Evolutionary conservation across 1,140 invertebrate species (phyloP).

Genomic region (Drosophila miranda): DNA sequence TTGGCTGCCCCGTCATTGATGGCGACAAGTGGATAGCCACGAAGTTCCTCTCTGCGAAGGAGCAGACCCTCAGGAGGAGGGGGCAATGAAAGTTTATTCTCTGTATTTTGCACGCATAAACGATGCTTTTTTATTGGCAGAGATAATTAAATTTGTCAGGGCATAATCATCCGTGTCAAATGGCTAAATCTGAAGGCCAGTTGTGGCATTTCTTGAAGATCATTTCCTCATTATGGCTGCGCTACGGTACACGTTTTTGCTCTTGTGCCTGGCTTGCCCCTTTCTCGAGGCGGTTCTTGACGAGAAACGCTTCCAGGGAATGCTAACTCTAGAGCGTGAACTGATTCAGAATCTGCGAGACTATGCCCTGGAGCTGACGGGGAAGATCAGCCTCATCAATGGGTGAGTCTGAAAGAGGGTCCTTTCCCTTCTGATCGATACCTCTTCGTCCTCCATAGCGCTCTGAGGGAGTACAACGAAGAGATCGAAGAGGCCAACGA

Average conservation of each 20-base stretch:
- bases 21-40: no score
- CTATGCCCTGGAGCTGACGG: conserved; percentile 43
- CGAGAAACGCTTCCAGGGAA: background rate
- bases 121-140: no score
- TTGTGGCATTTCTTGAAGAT: background rate
- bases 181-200: background rate
- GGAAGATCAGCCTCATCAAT: conserved; percentile 37
- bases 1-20: no score
- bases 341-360: conserved; percentile 27
- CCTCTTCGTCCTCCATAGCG: conserved; percentile 12
- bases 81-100: no score
- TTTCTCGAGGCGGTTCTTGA: background rate
- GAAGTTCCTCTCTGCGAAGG: no score
- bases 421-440: background rate
- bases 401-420: conserved; percentile 17
- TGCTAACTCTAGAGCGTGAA: conserved; percentile 21
- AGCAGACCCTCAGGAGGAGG: no score
- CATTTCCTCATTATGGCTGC: conserved; percentile 19
- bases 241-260: conserved; percentile 1
- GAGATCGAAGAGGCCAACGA: conserved; percentile 88
- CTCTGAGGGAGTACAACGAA: conserved; percentile 83
- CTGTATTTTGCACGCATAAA: no score
- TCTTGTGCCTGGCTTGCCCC: conserved; percentile 10
- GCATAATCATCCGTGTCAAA: background rate
- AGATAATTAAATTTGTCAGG: no score